These are phyloP conservation scores for Silurus glanis DNA, from an alignment of 2,113 vertebrate species.

Conservation along the genomic window DNA sequence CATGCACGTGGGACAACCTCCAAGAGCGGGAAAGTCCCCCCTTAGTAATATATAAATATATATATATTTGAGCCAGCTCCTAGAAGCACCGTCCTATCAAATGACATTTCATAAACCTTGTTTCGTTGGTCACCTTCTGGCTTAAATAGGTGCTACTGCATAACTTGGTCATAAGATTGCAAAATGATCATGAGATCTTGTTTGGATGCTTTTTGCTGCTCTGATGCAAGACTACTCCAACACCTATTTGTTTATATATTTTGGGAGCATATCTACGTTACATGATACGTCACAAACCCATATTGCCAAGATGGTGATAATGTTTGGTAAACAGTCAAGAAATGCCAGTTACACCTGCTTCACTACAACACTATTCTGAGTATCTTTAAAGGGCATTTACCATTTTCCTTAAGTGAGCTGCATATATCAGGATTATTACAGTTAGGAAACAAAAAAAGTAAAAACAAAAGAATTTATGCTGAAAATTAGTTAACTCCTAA, in stretches of 20 bases:
- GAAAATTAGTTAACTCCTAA: not conserved
- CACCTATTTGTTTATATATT: not conserved
- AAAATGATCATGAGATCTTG: slow-evolving; percentile 2
- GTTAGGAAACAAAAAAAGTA: not conserved
- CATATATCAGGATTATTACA: not conserved
- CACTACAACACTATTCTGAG: not conserved
- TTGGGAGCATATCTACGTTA: slow-evolving; percentile 10
- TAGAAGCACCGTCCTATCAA: not conserved
- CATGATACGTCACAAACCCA: slow-evolving; percentile 8
- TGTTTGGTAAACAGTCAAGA: slow-evolving; percentile 12
- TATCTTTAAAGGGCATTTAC: not conserved
- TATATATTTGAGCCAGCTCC: not conserved
- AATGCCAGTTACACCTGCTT: not conserved
- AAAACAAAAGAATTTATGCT: not conserved
- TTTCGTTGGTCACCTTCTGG: not conserved
- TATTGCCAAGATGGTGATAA: not conserved
- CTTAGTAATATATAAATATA: not conserved
- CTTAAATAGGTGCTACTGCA: not conserved
- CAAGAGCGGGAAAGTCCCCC: slow-evolving; percentile 37
- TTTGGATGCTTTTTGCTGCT: not conserved
- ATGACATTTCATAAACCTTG: not conserved
- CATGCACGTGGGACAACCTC: slow-evolving; percentile 38
- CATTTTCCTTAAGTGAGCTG: not conserved
- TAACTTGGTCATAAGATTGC: slow-evolving; percentile 8
- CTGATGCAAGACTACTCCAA: not conserved